A percentile compares a stretch with the other conserved stretches of the same genome.
phyloP scores from a whole-genome alignment of 2,888 invertebrate genomes.

The Nemotelus nigrinus region DNA sequence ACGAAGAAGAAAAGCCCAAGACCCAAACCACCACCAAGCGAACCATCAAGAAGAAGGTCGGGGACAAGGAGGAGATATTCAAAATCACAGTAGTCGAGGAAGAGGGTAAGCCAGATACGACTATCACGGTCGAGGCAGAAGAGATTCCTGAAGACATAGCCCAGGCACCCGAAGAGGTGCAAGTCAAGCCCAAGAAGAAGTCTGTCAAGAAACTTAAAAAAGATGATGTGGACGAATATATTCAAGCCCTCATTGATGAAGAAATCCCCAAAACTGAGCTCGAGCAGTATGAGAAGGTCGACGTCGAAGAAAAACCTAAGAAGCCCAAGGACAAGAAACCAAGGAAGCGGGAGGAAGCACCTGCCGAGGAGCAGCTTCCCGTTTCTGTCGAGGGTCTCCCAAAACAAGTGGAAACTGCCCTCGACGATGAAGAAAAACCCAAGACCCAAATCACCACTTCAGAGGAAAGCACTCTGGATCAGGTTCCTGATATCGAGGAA shows the following conservation, averaged over 20 bases:
- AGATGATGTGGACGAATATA: slow-evolving; percentile 59
- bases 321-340: slow-evolving; percentile 61
- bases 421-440: background rate
- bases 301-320: slow-evolving; percentile 60
- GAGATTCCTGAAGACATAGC: slow-evolving; percentile 55
- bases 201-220: slow-evolving; percentile 59
- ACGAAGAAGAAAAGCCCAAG: slow-evolving; percentile 54
- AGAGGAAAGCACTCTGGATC: slow-evolving; percentile 45
- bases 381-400: slow-evolving; percentile 58
- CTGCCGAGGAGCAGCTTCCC: slow-evolving; percentile 52
- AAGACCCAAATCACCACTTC: slow-evolving; percentile 18
- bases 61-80: slow-evolving; percentile 63
- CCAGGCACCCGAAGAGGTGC: slow-evolving; percentile 47
- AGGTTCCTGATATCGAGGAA: slow-evolving; percentile 53
- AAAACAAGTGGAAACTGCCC: slow-evolving; percentile 61
- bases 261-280: slow-evolving; percentile 59
- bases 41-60: slow-evolving; percentile 61
- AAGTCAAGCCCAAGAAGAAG: slow-evolving; percentile 57
- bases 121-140: slow-evolving; percentile 59
- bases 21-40: slow-evolving; percentile 59
- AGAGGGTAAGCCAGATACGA: slow-evolving; percentile 55
- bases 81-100: slow-evolving; percentile 61
- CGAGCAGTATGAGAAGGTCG: slow-evolving; percentile 51
- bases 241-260: slow-evolving; percentile 57
- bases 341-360: slow-evolving; percentile 54